Evolutionary conservation across 30 jellyfish, hydroid and myxozoan species (phyloP), one percentile per base, ranked within the genome.

Genomic region (Cassiopea andromeda): DNA sequence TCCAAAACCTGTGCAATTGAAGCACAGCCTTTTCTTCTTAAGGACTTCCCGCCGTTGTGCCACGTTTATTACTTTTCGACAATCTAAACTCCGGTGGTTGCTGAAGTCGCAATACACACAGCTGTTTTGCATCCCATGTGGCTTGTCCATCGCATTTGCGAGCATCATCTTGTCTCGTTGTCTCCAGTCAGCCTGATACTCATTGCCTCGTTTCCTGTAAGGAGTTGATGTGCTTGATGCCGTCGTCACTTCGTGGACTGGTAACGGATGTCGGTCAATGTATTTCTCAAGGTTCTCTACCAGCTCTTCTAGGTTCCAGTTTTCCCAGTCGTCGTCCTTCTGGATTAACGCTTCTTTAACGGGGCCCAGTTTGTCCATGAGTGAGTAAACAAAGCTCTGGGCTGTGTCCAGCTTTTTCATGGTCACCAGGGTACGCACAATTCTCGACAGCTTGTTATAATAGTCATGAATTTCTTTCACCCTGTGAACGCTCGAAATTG

Each of bases 401-500:
- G 84, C 79, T 61, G 71, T 85, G 27, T 73, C 84, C 60, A 91
- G 77, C 58, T 91, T 85, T 16, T 94, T 92, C 94, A 91, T 76
- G 17, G 94, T 71, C 60, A 84, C 94, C 69, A 91, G 77, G 45
- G 97, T 88, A 78, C 84, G 97, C 46, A 91, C 94, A 69, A 77
- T 76, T 54, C 81, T 70, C 44, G 80, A 77, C 16, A 89, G 57
- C 45, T 81, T 81, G 48, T 70, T 60, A 46, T 78, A 70, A 61
- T 78, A 89, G 17, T 79, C 82, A 67, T 89, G 87, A 16, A 89
- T 64, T 59, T 89, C 14, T 91, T 19, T 38, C 96, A 87, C 69
- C 73, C 69, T 68, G 68, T 69, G 59, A 69, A 64, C 10, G 96
- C 92, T 60, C n/a, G n/a, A n/a, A n/a, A n/a, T n/a, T n/a, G n/a